Conservation (phyloP, 2,113 vertebrate species). For the Numida meleagris region DNA sequence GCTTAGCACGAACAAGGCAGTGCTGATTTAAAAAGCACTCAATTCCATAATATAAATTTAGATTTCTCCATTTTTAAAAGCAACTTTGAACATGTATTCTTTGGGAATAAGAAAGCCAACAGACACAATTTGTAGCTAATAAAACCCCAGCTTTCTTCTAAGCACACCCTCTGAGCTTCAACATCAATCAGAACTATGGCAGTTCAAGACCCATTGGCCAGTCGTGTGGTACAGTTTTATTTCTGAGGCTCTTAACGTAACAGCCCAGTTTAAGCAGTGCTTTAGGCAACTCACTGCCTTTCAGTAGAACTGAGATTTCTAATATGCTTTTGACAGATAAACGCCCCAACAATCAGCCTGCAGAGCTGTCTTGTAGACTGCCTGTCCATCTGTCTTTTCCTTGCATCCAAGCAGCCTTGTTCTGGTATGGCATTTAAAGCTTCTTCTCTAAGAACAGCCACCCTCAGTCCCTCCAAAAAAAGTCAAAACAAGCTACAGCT, state of each 20-base stretch:
- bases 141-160: neutral
- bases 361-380: neutral
- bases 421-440: neutral
- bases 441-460: neutral
- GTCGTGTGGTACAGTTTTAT: neutral
- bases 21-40: neutral
- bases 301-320: neutral
- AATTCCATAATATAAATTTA: neutral
- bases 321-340: neutral
- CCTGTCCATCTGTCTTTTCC: neutral
- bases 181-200: neutral
- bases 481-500: neutral
- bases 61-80: neutral
- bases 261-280: neutral
- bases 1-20: neutral
- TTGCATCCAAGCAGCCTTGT: neutral
- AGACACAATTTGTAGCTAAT: neutral
- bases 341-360: neutral
- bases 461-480: neutral
- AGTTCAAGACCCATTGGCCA: neutral
- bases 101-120: neutral
- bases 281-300: neutral
- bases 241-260: neutral
- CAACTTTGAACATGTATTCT: neutral
- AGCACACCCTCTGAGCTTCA: neutral